Conservation (phyloP, 2,888 invertebrate species). For the Papilio gigon region DNA sequence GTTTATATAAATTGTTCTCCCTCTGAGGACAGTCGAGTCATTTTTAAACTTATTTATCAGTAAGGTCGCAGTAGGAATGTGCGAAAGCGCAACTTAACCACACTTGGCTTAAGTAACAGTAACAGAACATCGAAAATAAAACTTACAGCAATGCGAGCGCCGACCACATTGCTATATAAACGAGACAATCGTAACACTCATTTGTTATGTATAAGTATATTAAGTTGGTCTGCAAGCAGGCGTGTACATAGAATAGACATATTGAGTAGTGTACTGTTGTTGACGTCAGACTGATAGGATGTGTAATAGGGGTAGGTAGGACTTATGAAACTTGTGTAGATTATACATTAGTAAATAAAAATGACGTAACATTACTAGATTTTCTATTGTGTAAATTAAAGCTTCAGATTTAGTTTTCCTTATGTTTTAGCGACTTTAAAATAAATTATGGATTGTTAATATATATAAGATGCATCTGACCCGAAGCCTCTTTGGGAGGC, state of each 20-base stretch:
- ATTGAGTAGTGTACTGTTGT: constrained; percentile 53
- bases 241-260: constrained; percentile 35
- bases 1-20: background rate
- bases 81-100: background rate
- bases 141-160: constrained; percentile 7
- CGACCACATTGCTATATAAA: constrained; percentile 8
- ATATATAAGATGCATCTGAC: constrained; percentile 2
- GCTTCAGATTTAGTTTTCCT: constrained; percentile 17
- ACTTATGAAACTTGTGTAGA: constrained; percentile 5
- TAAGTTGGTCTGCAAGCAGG: background rate
- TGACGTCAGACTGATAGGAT: constrained; percentile 76
- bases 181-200: background rate
- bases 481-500: background rate
- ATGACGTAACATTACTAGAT: background rate
- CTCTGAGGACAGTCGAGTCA: background rate
- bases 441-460: background rate
- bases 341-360: background rate
- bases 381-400: constrained; percentile 29
- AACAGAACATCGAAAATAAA: constrained; percentile 18
- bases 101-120: background rate
- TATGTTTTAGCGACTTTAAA: background rate
- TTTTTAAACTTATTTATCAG: background rate
- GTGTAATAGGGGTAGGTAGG: constrained; percentile 53
- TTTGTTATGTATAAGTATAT: constrained; percentile 12
- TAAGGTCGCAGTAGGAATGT: background rate